Base-by-base conservation (phyloP, 2,113 vertebrate species). In the Ictalurus furcatus region DNA sequence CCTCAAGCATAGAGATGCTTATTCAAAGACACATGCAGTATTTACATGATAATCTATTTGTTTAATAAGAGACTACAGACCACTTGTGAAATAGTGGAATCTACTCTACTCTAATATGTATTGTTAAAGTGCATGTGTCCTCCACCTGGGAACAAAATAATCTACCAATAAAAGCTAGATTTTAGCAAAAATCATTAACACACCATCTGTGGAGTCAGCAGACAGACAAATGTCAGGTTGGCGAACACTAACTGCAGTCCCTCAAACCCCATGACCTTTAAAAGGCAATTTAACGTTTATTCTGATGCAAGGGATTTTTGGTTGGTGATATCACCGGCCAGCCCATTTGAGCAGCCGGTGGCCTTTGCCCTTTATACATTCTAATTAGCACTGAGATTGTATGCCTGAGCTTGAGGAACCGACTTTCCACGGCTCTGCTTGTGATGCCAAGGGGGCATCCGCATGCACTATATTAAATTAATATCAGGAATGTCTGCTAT, bases 151-250 rank as follows among this genome's bases (percentile, higher is more conserved):
- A 34, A 34, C 17, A 67, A 71, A 30, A 14, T 48, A 17, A 34
- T 19, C 69, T 71, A 5, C 14, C 17, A 17, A 82, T 59, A 52
- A 81, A 59, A 58, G 16, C 2, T 79, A 76, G 85, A 40, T 85
- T 69, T 87, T 52, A 71, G 76, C 16, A 63, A 79, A 84, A 87
- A 90, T 92, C 69, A 93, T 92, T 93, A 93, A 87, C 92, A 11
- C 23, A 87, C 89, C 79, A 85, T 88, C 80, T 84, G 90, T 85
- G 84, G 74, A 85, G 85, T 78, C 69, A 84, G 82, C 59, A 91
- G 88, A 71, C 83, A 59, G 23, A 88, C 85, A 91, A 80, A 91
- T 90, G 90, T 92, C 89, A 93, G 59, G 11, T 69, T 73, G 87
- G 71, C 34, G 61, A 80, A 87, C 67, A 88, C 34, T 63, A 83